These are phyloP conservation scores for Seira sanloemensis DNA, from an alignment of 2,888 invertebrate species.

Conservation along the genomic window DNA sequence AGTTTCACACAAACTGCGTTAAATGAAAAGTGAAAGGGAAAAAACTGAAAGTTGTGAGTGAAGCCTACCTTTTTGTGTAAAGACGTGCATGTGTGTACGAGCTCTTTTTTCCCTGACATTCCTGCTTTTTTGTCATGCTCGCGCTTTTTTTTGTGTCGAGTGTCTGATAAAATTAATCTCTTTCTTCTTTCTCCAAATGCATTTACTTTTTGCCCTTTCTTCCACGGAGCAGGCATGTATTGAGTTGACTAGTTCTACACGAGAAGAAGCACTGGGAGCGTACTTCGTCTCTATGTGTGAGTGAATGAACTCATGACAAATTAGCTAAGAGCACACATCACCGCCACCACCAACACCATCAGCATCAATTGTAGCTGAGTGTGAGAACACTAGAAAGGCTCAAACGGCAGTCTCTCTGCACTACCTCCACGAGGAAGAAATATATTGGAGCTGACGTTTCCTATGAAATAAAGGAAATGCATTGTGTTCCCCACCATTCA, in stretches of 20 bases:
- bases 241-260: not conserved
- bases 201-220: slow-evolving; percentile 33
- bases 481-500: not conserved
- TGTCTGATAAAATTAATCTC: slow-evolving; percentile 66
- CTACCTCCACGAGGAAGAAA: not conserved
- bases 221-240: slow-evolving; percentile 2
- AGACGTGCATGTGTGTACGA: slow-evolving; percentile 2
- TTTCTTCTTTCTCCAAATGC: slow-evolving; percentile 26
- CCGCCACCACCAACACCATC: slow-evolving; percentile 24
- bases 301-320: slow-evolving; percentile 53
- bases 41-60: not conserved
- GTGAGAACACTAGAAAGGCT: slow-evolving; percentile 2
- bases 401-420: slow-evolving; percentile 4
- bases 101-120: slow-evolving; percentile 12
- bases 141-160: slow-evolving; percentile 33
- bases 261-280: not conserved
- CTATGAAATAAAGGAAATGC: slow-evolving; percentile 6
- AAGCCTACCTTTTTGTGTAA: not conserved
- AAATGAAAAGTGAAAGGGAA: slow-evolving; percentile 13
- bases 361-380: slow-evolving; percentile 25
- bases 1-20: slow-evolving; percentile 35
- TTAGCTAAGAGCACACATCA: slow-evolving; percentile 57
- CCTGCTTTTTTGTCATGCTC: not conserved
- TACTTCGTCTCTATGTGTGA: slow-evolving; percentile 1
- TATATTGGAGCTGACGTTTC: not conserved